These are phyloP conservation scores for Scatophagus argus DNA, from an alignment of 2,113 vertebrate species.

Conservation along the genomic window DNA sequence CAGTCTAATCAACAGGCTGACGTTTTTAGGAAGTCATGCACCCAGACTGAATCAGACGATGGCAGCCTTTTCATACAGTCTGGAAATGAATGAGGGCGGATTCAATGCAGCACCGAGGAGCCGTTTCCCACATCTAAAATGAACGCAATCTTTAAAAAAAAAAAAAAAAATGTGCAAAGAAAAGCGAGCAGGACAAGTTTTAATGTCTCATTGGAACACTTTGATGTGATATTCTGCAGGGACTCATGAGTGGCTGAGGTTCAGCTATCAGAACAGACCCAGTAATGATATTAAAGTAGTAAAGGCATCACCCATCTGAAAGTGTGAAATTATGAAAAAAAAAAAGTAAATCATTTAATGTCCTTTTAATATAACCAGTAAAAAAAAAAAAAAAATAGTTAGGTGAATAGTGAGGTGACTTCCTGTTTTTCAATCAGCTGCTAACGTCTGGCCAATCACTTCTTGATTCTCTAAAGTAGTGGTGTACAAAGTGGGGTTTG, in stretches of 20 bases:
- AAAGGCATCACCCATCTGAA: neutral
- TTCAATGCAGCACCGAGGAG: neutral
- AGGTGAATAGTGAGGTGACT: too few species aligned
- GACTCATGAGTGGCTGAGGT: neutral
- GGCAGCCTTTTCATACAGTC: neutral
- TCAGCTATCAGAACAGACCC: neutral
- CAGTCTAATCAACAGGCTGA: neutral
- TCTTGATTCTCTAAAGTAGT: neutral
- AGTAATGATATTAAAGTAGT: neutral
- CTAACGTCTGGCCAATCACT: too few species aligned
- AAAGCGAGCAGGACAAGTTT: neutral
- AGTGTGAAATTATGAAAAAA: neutral
- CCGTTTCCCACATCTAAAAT: constrained; percentile 12
- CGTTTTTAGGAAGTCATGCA: neutral
- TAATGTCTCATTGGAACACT: neutral
- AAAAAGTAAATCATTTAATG: neutral
- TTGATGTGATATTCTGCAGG: neutral
- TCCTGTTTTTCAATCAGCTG: neutral
- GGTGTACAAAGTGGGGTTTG: too few species aligned
- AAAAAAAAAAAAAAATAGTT: too few species aligned
- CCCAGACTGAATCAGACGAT: neutral
- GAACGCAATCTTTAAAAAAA: neutral
- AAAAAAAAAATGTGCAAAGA: neutral
- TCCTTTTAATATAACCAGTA: neutral
- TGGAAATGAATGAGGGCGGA: neutral